Conservation (phyloP, 2,888 invertebrate species). For the Mantis religiosa region DNA sequence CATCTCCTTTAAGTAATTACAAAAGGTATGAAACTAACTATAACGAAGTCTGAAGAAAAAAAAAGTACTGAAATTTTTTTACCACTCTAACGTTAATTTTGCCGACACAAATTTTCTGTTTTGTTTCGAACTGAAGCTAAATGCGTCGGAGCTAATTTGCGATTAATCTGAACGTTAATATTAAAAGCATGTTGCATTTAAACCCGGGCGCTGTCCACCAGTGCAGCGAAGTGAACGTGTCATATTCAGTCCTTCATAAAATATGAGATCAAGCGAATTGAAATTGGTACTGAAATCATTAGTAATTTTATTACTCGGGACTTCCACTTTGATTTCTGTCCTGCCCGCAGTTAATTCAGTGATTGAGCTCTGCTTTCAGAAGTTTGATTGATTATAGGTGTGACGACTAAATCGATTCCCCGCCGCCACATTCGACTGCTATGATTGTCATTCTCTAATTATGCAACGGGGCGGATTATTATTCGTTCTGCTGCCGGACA, state of each 20-base stretch:
- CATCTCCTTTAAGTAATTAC: too few relatives aligned
- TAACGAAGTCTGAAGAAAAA: too few relatives aligned
- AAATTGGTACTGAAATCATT: neutral
- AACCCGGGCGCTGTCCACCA: neutral
- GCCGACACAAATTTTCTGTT: neutral
- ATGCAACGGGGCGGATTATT: neutral
- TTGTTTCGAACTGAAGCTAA: neutral
- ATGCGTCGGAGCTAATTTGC: neutral
- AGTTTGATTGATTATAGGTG: neutral
- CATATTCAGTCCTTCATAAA: neutral
- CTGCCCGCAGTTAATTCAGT: neutral
- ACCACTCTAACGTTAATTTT: neutral
- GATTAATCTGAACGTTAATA: neutral
- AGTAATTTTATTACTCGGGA: neutral
- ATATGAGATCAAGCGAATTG: neutral
- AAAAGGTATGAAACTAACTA: too few relatives aligned
- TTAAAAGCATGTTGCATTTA: neutral
- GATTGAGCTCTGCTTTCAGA: neutral
- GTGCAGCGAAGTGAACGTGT: neutral
- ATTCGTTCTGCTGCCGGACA: neutral
- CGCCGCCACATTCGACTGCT: neutral
- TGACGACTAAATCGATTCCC: neutral
- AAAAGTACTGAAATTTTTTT: neutral
- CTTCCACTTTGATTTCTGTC: neutral
- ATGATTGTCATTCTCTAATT: neutral